A percentile compares a stretch with the other conserved stretches of the same genome.
Conservation (phyloP, 2,888 invertebrate species). For the Mythimna ferrago region DNA sequence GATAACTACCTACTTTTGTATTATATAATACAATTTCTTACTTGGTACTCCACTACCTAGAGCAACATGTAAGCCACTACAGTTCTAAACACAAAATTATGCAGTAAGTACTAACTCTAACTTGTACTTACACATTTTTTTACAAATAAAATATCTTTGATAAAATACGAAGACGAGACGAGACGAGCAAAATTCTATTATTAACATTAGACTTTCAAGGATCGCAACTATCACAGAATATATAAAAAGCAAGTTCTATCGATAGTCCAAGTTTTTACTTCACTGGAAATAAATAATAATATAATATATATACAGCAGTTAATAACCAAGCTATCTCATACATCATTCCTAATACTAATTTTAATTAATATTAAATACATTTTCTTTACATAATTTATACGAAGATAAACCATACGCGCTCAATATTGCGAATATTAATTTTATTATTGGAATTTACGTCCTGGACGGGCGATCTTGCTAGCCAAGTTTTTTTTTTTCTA, state of each 20-base stretch:
- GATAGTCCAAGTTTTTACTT: slow-evolving; percentile 1
- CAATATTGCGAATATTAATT: slow-evolving; percentile 20
- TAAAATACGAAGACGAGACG: neutral
- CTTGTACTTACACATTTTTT: too few relatives aligned
- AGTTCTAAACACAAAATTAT: too few relatives aligned
- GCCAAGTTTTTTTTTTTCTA: slow-evolving; percentile 47
- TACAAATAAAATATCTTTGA: too few relatives aligned
- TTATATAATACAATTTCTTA: too few relatives aligned
- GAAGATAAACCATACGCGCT: neutral
- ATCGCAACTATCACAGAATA: neutral
- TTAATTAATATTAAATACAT: neutral
- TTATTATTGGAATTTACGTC: slow-evolving; percentile 29
- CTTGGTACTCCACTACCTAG: too few relatives aligned
- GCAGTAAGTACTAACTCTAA: neutral
- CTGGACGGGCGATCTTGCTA: slow-evolving; percentile 9
- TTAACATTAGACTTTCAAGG: neutral
- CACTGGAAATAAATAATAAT: neutral
- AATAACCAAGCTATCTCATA: neutral
- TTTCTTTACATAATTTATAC: slow-evolving; percentile 6
- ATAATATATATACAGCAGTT: neutral
- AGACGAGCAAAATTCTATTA: neutral
- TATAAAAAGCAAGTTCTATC: neutral
- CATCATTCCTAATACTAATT: slow-evolving; percentile 8
- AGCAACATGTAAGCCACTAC: too few relatives aligned
- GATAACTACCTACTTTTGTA: too few relatives aligned